A percentile compares a stretch with the other conserved stretches of the same genome.
Conservation (phyloP, 2,797 vertebrate species). For the Xiphophorus birchmanni region DNA sequence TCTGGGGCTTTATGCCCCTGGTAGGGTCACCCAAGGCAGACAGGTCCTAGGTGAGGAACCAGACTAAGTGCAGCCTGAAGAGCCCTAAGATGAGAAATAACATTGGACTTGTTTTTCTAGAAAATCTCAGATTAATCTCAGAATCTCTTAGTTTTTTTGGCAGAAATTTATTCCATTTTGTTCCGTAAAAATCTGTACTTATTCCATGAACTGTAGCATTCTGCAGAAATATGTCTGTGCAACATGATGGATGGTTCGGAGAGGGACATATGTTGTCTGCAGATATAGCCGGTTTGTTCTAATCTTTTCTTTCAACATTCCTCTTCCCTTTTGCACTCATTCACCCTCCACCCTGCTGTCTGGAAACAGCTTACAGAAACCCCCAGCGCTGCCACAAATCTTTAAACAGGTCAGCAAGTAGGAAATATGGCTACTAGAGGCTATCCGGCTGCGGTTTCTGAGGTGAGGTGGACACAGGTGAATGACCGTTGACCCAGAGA, state of each 20-base stretch:
- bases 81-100: too few relatives aligned
- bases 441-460: conserved; percentile 33
- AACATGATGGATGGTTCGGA: not conserved
- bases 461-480: conserved; percentile 62
- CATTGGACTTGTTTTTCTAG: too few relatives aligned
- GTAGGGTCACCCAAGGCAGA: too few relatives aligned
- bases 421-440: conserved; percentile 57
- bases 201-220: not conserved
- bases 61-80: too few relatives aligned
- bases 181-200: not conserved
- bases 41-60: too few relatives aligned
- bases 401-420: conserved; percentile 48
- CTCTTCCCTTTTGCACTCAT: conserved; percentile 49
- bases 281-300: conserved; percentile 4
- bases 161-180: too few relatives aligned
- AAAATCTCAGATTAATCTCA: too few relatives aligned
- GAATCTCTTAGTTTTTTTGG: too few relatives aligned
- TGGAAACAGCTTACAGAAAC: conserved; percentile 53
- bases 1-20: too few relatives aligned
- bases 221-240: not conserved
- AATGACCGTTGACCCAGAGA: conserved; percentile 58
- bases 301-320: conserved; percentile 37
- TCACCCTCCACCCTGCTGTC: conserved; percentile 60
- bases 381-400: conserved; percentile 53
- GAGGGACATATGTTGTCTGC: not conserved